Conservation (phyloP, 2,888 invertebrate species). For the Heliconius erato region DNA sequence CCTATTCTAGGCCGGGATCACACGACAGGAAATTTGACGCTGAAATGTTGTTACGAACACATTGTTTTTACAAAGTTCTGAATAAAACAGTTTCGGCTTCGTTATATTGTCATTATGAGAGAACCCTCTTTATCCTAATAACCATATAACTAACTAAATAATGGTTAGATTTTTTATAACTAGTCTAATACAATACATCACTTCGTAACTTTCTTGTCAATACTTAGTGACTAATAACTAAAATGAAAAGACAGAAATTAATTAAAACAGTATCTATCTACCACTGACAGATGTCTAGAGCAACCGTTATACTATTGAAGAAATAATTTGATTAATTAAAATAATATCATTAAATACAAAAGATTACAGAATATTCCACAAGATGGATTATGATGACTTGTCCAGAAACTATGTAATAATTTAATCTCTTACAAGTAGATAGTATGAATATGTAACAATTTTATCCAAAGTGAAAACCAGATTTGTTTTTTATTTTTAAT, state of each 20-base stretch:
- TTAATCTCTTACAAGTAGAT: too few species aligned
- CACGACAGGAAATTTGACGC: too few species aligned
- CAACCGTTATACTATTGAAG: slow-evolving; percentile 1
- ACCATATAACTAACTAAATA: neutral
- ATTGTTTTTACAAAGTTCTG: too few species aligned
- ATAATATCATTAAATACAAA: slow-evolving; percentile 25
- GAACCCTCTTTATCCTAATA: neutral
- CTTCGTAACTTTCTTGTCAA: neutral
- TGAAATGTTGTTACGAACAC: neutral
- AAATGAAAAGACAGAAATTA: neutral
- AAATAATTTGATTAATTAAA: slow-evolving; percentile 20
- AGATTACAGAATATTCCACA: too few species aligned
- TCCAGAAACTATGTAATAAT: too few species aligned
- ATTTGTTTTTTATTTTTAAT: too few species aligned
- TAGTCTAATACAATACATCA: too few species aligned
- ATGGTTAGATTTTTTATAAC: neutral
- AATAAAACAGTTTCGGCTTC: neutral
- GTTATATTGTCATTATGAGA: neutral
- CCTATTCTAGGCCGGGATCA: too few species aligned
- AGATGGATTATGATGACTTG: too few species aligned
- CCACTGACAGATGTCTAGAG: slow-evolving; percentile 10
- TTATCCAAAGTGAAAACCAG: too few species aligned
- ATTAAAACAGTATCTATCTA: neutral
- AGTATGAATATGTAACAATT: too few species aligned
- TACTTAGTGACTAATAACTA: neutral